Evolutionary conservation across 2,888 invertebrate species (phyloP).

Genomic region (Pantelozetes paolii): DNA sequence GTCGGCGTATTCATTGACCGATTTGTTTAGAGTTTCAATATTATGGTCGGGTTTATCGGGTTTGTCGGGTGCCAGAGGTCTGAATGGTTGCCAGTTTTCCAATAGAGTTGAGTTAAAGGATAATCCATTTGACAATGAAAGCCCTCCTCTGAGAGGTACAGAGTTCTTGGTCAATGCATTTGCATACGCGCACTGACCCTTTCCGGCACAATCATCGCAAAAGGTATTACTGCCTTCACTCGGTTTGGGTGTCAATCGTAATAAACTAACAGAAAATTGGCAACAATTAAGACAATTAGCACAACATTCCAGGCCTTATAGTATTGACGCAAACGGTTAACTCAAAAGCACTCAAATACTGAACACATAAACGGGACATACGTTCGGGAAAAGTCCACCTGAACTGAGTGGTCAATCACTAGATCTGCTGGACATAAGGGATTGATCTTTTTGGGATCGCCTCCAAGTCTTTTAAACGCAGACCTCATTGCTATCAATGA

Average conservation of each 20-base stretch:
- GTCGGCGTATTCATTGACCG: constrained; percentile 38
- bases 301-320: background rate
- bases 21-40: constrained; percentile 27
- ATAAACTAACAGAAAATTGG: constrained; percentile 25
- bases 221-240: constrained; percentile 25
- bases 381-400: constrained; percentile 80
- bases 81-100: constrained; percentile 33
- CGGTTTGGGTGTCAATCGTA: background rate
- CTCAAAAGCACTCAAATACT: background rate
- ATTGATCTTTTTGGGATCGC: constrained; percentile 88
- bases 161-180: constrained; percentile 17
- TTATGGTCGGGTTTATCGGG: background rate
- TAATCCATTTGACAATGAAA: background rate
- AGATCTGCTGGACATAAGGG: constrained; percentile 95
- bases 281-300: constrained; percentile 32
- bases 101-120: constrained; percentile 8
- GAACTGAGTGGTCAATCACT: constrained; percentile 96
- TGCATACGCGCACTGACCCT: constrained; percentile 37
- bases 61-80: background rate
- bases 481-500: constrained; percentile 72
- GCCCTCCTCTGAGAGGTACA: constrained; percentile 8
- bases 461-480: constrained; percentile 78
- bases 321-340: background rate
- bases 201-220: constrained; percentile 42
- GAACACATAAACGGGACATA: constrained; percentile 48